phyloP scores from a whole-genome alignment of 2,888 invertebrate species.

The Steinernema carpocapsae region DNA sequence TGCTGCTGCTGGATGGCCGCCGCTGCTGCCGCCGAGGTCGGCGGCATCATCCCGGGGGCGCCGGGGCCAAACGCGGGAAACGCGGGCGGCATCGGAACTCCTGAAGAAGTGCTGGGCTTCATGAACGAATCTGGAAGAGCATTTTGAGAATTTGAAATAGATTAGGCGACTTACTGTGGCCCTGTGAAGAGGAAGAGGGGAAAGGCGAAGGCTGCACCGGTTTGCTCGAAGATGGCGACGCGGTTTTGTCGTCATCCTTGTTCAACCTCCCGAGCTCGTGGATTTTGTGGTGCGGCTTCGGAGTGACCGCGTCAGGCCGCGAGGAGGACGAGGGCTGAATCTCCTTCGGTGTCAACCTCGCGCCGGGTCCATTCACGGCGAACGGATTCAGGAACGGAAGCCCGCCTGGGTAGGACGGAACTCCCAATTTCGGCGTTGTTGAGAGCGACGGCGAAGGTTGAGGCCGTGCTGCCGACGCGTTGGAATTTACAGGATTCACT shows the following conservation, averaged over 20 bases:
- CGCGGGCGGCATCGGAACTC: not conserved
- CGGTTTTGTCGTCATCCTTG: conserved; percentile 21
- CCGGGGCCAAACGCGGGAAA: not conserved
- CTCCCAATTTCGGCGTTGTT: conserved; percentile 11
- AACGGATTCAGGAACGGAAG: not conserved
- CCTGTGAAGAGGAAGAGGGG: conserved; percentile 7
- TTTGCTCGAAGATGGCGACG: conserved; percentile 9
- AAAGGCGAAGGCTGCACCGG: not conserved
- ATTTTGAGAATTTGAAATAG: not conserved
- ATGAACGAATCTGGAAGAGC: conserved; percentile 8
- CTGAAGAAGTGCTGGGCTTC: conserved; percentile 12
- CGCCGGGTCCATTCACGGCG: conserved; percentile 1
- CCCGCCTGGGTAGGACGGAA: not conserved
- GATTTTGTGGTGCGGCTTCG: conserved; percentile 28
- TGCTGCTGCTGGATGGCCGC: conserved; percentile 17
- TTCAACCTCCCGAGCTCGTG: conserved; percentile 15
- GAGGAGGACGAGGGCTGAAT: conserved; percentile 9
- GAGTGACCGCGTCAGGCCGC: conserved; percentile 16
- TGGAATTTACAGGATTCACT: not conserved
- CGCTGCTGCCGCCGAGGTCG: not conserved
- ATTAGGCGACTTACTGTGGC: not conserved
- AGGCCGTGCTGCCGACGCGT: not conserved
- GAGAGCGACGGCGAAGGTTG: conserved; percentile 20
- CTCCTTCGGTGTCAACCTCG: conserved; percentile 16
- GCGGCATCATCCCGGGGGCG: conserved; percentile 17